Base-by-base conservation (phyloP, 2,113 vertebrate species). In the Fulmarus glacialis region DNA sequence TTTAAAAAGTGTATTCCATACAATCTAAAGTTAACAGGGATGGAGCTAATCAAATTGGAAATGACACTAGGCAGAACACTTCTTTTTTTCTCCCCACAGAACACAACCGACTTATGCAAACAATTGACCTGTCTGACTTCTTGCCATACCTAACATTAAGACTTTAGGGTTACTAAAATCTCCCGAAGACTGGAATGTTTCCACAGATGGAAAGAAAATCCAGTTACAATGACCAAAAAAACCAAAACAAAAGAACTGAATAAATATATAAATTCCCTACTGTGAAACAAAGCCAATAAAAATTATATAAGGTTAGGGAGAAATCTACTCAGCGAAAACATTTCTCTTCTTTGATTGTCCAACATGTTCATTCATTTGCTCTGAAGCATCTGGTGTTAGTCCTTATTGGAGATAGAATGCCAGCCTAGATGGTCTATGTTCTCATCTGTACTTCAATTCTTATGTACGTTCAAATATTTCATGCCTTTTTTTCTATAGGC, bases 391-490 rank as follows among this genome's bases (percentile, higher is more conserved):
- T 74, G 32, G 3, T 62, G 29, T 26, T 66, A 16, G 13, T 74
- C 60, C 32, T 74, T 74, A 50, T 5, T 45, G 8, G 50, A 90
- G 70, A 79, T 4, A 74, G 47, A 89, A 87, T 58, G 6, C 17
- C 55, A 91, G 36, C 21, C 27, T 87, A 58, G 23, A 66, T 38
- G n/a, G 15, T 58, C 42, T 58, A 3, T 2, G 1, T 36, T 90
- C 27, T 87, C 19, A 74, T 50, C 64, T 58, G 45, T 45, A 74
- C 50, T 82, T 79, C 47, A 45, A 4, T 32, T 62, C 42, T 66
- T 70, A 48, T 0, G 0, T 6, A 47, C 6, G 60, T 66, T 74
- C 50, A 74, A 78, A 62, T 2, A 67, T 62, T 81, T 78, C 0
- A 4, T 78, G 0, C 36, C 18, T 26, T 64, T 63, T 83, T 81